phyloP scores from a whole-genome alignment of 2,797 vertebrate genomes.

The Cirrhinus mrigala region DNA sequence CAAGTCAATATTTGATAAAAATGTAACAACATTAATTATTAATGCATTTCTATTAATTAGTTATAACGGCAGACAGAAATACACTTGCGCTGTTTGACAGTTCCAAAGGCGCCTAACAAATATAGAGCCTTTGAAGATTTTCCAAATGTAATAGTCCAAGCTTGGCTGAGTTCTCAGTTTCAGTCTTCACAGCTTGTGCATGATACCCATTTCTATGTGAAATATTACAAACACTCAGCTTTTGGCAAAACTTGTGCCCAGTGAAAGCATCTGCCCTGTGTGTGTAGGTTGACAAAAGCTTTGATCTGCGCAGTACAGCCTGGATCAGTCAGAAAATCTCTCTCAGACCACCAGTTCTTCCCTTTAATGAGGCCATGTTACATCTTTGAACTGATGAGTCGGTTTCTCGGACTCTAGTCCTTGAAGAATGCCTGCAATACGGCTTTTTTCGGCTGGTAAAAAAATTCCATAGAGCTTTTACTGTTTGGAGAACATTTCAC shows the following conservation, averaged over 20 bases:
- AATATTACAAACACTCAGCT: conserved; percentile 40
- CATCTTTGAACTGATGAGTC: conserved; percentile 57
- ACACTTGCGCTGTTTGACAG: neutral
- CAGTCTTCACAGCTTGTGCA: conserved; percentile 42
- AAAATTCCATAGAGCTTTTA: conserved; percentile 19
- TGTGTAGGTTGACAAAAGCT: conserved; percentile 40
- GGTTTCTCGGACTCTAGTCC: conserved; percentile 41
- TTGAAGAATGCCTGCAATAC: conserved; percentile 41
- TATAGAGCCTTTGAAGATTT: conserved; percentile 44
- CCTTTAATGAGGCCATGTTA: conserved; percentile 51
- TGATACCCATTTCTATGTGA: conserved; percentile 47
- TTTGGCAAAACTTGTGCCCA: conserved; percentile 26
- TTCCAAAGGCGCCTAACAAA: conserved; percentile 32
- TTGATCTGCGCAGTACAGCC: conserved; percentile 62
- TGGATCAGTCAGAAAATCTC: conserved; percentile 56
- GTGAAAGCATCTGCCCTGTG: conserved; percentile 27
- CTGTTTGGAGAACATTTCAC: conserved; percentile 12
- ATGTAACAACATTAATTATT: neutral
- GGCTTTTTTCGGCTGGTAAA: conserved; percentile 1
- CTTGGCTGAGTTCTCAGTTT: conserved; percentile 28
- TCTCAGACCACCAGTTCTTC: conserved; percentile 45
- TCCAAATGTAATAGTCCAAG: conserved; percentile 38
- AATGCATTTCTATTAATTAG: neutral
- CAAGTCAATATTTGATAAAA: neutral
- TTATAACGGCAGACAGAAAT: neutral